These are phyloP conservation scores for Oeneis ivallda DNA, from an alignment of 2,888 invertebrate species.

Conservation along the genomic window DNA sequence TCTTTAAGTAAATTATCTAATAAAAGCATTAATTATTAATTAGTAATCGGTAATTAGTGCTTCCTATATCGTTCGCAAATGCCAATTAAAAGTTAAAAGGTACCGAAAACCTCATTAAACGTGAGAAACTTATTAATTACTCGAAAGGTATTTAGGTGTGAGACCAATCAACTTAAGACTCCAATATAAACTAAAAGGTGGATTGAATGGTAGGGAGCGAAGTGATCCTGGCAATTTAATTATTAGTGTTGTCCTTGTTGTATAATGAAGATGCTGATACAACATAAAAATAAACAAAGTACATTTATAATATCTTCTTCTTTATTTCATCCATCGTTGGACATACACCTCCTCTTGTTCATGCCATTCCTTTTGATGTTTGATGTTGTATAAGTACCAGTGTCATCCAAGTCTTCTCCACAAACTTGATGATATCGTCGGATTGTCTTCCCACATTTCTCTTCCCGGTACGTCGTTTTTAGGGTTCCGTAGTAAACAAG, in stretches of 20 bases:
- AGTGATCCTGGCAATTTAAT: neutral
- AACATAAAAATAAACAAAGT: too few species aligned
- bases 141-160: slow-evolving; percentile 27
- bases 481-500: too few species aligned
- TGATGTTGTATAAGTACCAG: too few species aligned
- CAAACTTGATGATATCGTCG: too few species aligned
- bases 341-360: too few species aligned
- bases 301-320: too few species aligned
- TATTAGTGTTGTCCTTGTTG: neutral
- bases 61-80: slow-evolving; percentile 24
- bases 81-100: slow-evolving; percentile 32
- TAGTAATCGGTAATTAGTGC: slow-evolving; percentile 24
- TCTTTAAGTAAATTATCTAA: slow-evolving; percentile 26
- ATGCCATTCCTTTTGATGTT: too few species aligned
- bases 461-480: too few species aligned
- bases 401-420: too few species aligned
- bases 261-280: neutral
- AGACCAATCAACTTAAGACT: slow-evolving; percentile 12
- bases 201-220: neutral
- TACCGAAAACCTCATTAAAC: slow-evolving; percentile 30
- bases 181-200: slow-evolving; percentile 15
- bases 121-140: slow-evolving; percentile 31
- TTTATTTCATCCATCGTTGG: too few species aligned
- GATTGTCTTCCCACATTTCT: too few species aligned
- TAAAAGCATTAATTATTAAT: slow-evolving; percentile 21